Evolutionary conservation across 2,888 invertebrate species (phyloP), one percentile per base, ranked within the genome.

Genomic region (Diarsia dahlii): DNA sequence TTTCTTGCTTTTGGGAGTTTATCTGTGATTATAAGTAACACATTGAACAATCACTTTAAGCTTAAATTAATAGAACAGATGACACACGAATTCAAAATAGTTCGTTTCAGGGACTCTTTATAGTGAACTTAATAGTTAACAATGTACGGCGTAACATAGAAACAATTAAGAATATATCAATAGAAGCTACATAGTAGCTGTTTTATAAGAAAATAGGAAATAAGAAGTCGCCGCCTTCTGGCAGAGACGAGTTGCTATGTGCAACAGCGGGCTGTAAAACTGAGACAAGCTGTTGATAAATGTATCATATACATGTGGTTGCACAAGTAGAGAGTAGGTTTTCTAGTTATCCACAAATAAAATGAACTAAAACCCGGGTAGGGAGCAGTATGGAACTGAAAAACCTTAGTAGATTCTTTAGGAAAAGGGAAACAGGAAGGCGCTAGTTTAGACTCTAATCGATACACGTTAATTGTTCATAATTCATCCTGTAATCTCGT

Each of bases 401-500:
- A 34, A 4, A 18, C 9, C 12, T 76, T 56, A 28, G 54, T 56
- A 58, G 12, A 20, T 34, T 56, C 13, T 48, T 23, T 9, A 58
- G 23, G 18, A 58, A 39, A 50, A 28, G 39, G 23, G 34, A 39
- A 45, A 50, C 28, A 45, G 28, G n/a, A 63, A 50, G 15, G 10
- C 20, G 1, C 5, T 58, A 12, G 45, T 54, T 50, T 64, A 63
- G 34, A 39, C 4, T 34, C 28, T 13, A 69, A 45, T 12, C 20
- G 28, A 45, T 18, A 50, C 45, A 10, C 10, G 5, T 48, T 45
- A 34, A 81, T 34, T 28, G 62, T 50, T 46, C 15, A 62, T 15
- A 65, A 54, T 68, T 62, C n/a, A 48, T 71, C 63, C 65, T 75
- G 71, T 58, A 78, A 65, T 71, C 45, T 74, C 76, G 84, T 89